Evolutionary conservation across 2,797 vertebrate genomes (phyloP).

Genomic region (Apogon hyalosoma): DNA sequence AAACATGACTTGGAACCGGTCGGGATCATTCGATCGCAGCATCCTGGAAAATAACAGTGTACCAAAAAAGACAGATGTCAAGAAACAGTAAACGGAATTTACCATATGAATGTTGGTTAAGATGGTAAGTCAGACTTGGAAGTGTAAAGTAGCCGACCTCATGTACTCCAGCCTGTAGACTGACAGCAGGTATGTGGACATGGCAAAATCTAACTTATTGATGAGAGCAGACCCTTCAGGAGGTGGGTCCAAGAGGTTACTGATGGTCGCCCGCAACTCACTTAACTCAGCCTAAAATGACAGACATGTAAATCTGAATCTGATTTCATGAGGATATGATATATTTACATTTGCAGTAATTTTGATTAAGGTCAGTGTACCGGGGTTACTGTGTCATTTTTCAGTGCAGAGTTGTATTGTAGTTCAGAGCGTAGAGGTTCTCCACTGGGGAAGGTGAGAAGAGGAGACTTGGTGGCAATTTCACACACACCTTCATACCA

Average conservation of each 20-base stretch:
- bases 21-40: constrained; percentile 90
- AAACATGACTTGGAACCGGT: constrained; percentile 97
- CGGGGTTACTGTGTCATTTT: constrained; percentile 94
- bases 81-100: neutral
- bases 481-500: constrained; percentile 99
- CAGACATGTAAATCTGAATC: neutral
- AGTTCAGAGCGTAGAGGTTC: constrained; percentile 96
- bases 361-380: constrained; percentile 70
- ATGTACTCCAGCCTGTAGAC: constrained; percentile 97
- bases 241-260: constrained; percentile 92
- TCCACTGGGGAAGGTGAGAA: constrained; percentile 96
- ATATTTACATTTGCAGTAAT: neutral
- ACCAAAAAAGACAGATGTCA: neutral
- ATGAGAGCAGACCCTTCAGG: constrained; percentile 93
- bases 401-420: constrained; percentile 97
- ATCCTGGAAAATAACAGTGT: constrained; percentile 81
- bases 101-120: neutral
- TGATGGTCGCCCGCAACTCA: constrained; percentile 93
- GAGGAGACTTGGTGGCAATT: constrained; percentile 94
- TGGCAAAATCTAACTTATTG: constrained; percentile 97
- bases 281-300: constrained; percentile 90
- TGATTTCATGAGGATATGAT: neutral
- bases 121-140: neutral
- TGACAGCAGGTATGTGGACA: constrained; percentile 97
- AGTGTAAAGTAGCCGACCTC: constrained; percentile 83